phyloP scores from a whole-genome alignment of 2,888 invertebrate species.

The Lathronympha strigana region DNA sequence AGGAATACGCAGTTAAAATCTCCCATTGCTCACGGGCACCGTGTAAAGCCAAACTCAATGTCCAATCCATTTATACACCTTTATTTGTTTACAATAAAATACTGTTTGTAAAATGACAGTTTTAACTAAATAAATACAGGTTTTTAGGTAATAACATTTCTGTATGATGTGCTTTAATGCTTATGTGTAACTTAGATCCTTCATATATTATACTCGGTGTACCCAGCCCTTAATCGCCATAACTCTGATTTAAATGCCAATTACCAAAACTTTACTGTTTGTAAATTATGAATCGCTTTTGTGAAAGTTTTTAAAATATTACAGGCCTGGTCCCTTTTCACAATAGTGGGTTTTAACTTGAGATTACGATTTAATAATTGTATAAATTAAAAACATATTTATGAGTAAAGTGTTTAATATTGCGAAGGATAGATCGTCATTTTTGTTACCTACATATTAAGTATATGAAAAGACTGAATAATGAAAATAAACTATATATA shows the following conservation, averaged over 20 bases:
- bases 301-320: conserved; percentile 40
- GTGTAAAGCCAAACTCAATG: no score
- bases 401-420: not conserved
- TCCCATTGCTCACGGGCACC: no score
- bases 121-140: no score
- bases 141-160: no score
- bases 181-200: not conserved
- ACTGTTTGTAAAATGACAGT: no score
- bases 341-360: conserved; percentile 26
- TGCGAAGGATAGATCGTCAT: not conserved
- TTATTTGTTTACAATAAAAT: no score
- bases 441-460: no score
- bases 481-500: no score
- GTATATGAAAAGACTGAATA: no score
- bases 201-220: not conserved
- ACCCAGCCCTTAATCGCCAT: conserved; percentile 41
- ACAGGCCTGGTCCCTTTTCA: conserved; percentile 35
- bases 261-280: conserved; percentile 55
- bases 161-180: no score
- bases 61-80: no score
- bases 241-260: conserved; percentile 56
- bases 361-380: conserved; percentile 3
- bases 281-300: conserved; percentile 47
- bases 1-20: no score
- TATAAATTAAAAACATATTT: not conserved